Conservation (phyloP, 2,888 invertebrate species). For the Chalcis sispes region DNA sequence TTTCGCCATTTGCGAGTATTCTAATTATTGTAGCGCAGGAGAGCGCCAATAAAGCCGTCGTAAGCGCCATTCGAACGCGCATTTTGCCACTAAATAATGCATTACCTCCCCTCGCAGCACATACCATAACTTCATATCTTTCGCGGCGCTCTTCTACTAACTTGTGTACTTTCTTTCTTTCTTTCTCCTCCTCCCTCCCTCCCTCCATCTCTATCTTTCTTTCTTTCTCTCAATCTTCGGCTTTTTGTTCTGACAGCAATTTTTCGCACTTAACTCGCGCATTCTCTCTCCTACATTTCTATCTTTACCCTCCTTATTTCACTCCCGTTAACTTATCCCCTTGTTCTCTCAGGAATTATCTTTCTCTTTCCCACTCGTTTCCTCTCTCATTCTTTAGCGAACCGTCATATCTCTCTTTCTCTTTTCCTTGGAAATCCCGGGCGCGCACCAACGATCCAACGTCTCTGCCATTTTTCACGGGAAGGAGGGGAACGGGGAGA, state of each 20-base stretch:
- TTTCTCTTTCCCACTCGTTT: constrained; percentile 3
- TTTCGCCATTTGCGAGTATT: constrained; percentile 38
- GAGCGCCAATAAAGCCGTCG: constrained; percentile 43
- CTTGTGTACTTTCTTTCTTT: not conserved
- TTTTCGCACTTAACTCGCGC: constrained; percentile 45
- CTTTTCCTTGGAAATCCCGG: constrained; percentile 5
- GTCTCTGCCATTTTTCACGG: constrained; percentile 74
- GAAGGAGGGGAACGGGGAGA: no score
- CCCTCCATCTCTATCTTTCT: constrained; percentile 23
- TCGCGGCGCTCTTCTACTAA: constrained; percentile 40
- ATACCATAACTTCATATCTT: constrained; percentile 28
- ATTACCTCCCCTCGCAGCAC: constrained; percentile 8
- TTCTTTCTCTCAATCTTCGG: constrained; percentile 41
- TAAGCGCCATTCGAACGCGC: constrained; percentile 34
- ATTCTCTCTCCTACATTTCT: constrained; percentile 47
- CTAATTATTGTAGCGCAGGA: constrained; percentile 33
- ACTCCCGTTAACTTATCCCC: constrained; percentile 33
- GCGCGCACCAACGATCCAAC: no score
- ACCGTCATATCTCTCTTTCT: constrained; percentile 1
- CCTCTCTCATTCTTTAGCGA: constrained; percentile 54
- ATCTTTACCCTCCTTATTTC: constrained; percentile 57
- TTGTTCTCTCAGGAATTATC: not conserved
- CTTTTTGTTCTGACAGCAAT: constrained; percentile 47
- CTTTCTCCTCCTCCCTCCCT: constrained; percentile 22
- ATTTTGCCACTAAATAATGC: constrained; percentile 49